These are phyloP conservation scores for Empidonax alnorum DNA, from an alignment of 2,113 vertebrate species.

Conservation along the genomic window DNA sequence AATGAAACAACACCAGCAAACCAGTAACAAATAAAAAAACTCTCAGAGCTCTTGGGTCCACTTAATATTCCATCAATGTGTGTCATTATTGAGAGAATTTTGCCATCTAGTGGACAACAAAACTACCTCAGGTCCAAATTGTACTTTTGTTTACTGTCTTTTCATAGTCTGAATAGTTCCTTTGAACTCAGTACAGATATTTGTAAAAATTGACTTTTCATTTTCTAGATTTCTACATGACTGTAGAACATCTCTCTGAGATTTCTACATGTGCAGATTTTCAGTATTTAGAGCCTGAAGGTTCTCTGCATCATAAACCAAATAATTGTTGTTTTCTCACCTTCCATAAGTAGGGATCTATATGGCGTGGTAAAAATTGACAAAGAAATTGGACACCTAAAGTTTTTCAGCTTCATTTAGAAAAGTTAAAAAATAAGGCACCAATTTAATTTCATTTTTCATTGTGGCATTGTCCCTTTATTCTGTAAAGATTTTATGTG, in stretches of 20 bases:
- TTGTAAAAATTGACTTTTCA: neutral
- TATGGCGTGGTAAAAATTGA: neutral
- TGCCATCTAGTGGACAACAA: constrained; percentile 42
- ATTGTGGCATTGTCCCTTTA: neutral
- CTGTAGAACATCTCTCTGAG: neutral
- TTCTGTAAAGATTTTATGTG: neutral
- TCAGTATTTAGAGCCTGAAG: neutral
- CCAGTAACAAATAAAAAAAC: neutral
- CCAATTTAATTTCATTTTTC: neutral
- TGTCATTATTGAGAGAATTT: neutral
- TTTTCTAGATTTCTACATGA: neutral
- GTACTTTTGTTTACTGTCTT: neutral
- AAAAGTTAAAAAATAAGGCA: neutral
- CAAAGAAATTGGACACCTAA: neutral
- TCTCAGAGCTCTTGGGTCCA: neutral
- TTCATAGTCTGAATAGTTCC: neutral
- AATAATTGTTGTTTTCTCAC: neutral
- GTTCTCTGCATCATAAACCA: neutral
- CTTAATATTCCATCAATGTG: accelerated
- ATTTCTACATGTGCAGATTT: neutral
- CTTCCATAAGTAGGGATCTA: neutral
- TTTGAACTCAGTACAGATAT: neutral
- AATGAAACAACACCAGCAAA: neutral
- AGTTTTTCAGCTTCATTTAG: neutral
- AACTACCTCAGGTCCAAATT: neutral